Conservation (phyloP, 2,797 vertebrate genomes). For the Carduelis carduelis region DNA sequence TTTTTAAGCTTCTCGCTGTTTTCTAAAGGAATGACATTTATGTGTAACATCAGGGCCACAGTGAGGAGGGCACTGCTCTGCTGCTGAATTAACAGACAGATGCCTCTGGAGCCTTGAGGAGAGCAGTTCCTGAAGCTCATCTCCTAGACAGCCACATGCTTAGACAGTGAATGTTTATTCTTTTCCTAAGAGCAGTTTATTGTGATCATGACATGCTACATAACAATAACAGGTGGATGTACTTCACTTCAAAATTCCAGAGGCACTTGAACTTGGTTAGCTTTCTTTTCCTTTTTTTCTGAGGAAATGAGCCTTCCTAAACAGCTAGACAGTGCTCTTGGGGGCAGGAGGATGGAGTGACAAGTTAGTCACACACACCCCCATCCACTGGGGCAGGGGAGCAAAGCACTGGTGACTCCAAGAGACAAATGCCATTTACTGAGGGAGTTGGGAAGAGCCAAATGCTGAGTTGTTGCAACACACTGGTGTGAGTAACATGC, state of each 20-base stretch:
- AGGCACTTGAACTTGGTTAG: neutral
- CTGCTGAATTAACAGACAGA: neutral
- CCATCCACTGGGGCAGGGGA: accelerated
- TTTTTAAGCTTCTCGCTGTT: neutral
- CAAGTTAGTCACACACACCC: neutral
- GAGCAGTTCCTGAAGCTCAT: neutral
- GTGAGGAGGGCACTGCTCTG: neutral
- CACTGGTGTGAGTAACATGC: neutral
- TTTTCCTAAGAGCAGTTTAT: neutral
- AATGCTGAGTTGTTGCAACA: neutral
- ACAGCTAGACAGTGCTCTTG: neutral
- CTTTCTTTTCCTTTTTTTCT: neutral
- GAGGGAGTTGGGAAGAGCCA: neutral
- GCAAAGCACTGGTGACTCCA: neutral
- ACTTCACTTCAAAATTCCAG: neutral
- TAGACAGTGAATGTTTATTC: neutral
- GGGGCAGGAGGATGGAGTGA: neutral
- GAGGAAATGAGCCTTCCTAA: neutral
- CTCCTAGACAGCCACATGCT: neutral
- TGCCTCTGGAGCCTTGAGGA: neutral
- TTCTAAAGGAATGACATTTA: neutral
- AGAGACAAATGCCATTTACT: neutral
- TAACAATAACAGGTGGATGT: neutral
- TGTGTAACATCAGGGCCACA: neutral
- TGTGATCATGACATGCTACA: neutral